Evolutionary conservation across 2,888 invertebrate genomes (phyloP), one percentile per base, ranked within the genome.

Genomic region (Fragum fragum): DNA sequence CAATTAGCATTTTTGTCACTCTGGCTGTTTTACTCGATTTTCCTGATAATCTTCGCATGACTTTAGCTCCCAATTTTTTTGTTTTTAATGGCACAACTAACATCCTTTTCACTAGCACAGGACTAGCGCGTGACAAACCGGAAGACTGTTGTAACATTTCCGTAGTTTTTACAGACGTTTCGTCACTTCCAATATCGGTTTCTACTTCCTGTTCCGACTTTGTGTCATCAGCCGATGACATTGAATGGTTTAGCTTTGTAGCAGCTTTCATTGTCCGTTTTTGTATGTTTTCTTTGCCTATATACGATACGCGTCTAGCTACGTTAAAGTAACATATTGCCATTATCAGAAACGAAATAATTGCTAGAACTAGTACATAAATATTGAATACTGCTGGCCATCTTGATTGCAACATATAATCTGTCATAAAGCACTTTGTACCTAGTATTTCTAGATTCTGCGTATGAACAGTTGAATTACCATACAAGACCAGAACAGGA

Each of bases 381-480:
- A 85, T 61, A 36, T 85, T 85, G 42, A 83, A 85, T 3, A 47
- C 78, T 2, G 74, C 73, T 55, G 85, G 85, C 80, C 82, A 85
- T 42, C 53, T 52, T 23, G 84, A 73, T 9, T 74, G 53, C 3
- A 32, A 39, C 59, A 66, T 83, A 1, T 42, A 21, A 26, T 85
- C 79, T 14, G 78, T 75, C 26, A 85, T 70, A 36, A 85, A 85
- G 59, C 85, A 85, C 36, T 74, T 73, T 2, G 79, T 83, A 32
- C 85, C 85, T 0, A 53, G 73, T 16, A 68, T 70, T 9, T 78
- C 70, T 16, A 29, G 7, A 14, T 72, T 28, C 18, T 81, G 76
- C 3, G 82, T 78, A 26, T 36, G 16, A 7, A 82, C 69, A 7
- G 82, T 75, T 2, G 61, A 28, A 32, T 78, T 76, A 16, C 85